phyloP scores from a whole-genome alignment of 1,140 invertebrate species.

The Drosophila erecta region DNA sequence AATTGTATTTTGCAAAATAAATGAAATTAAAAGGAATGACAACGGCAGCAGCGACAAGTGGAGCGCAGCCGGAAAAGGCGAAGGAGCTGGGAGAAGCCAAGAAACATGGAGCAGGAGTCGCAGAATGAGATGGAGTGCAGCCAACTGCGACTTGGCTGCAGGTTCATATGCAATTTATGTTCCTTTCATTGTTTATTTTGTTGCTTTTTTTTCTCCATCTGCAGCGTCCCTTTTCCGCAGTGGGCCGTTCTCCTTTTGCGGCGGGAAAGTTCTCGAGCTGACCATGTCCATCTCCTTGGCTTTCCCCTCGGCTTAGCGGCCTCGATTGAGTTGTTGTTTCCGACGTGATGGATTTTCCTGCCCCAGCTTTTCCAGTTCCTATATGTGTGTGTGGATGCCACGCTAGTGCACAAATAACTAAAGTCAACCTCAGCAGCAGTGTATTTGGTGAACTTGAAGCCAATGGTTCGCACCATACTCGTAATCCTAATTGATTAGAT shows the following conservation, averaged over 20 bases:
- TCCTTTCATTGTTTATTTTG: conserved; percentile 48
- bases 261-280: conserved; percentile 9
- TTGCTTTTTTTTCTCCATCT: conserved; percentile 5
- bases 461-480: too few species aligned
- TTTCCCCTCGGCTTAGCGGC: conserved; percentile 5
- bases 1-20: conserved; percentile 83
- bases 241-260: conserved; percentile 21
- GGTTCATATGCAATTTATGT: conserved; percentile 61
- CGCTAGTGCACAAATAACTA: neutral
- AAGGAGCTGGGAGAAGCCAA: conserved; percentile 31
- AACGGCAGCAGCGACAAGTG: conserved; percentile 65
- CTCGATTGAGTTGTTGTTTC: conserved; percentile 24
- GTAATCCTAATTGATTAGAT: too few species aligned
- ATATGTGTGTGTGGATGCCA: too few species aligned
- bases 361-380: neutral
- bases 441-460: neutral
- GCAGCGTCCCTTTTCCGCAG: conserved; percentile 16
- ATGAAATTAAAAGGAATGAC: conserved; percentile 81
- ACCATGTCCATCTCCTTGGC: conserved; percentile 1
- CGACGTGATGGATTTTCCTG: neutral
- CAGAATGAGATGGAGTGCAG: conserved; percentile 40
- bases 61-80: conserved; percentile 39
- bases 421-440: neutral
- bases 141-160: conserved; percentile 49
- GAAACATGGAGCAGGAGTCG: conserved; percentile 28